Conservation (phyloP, 2,888 invertebrate species). For the Acanthococcus lagerstroemiae region DNA sequence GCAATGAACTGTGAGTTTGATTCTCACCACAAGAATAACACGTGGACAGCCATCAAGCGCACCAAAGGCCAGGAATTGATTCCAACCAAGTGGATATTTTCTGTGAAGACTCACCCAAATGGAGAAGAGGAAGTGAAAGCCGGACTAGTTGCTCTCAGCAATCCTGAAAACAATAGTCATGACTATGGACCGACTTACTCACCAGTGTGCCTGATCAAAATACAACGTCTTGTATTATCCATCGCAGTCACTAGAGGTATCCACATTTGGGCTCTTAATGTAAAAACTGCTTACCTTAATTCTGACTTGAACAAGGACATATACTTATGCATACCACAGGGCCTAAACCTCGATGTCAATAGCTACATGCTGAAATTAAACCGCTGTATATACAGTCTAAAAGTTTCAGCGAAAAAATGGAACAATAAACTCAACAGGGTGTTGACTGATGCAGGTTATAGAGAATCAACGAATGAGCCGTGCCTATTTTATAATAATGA, state of each 20-base stretch:
- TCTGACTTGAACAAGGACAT: neutral
- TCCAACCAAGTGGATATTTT: neutral
- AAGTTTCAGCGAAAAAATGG: neutral
- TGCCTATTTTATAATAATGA: neutral
- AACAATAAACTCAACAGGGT: neutral
- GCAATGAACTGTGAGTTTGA: neutral
- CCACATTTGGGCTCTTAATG: neutral
- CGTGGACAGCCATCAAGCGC: neutral
- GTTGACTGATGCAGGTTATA: neutral
- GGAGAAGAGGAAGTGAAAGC: neutral
- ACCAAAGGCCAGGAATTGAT: neutral
- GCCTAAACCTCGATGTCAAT: neutral
- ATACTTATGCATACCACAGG: neutral
- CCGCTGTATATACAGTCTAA: neutral
- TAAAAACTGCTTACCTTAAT: neutral
- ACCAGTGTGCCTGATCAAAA: neutral
- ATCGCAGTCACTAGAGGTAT: neutral
- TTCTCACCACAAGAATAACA: neutral
- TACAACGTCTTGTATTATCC: neutral
- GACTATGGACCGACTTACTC: neutral
- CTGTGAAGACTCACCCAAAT: neutral
- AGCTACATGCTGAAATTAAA: neutral
- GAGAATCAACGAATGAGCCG: neutral
- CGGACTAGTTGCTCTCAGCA: neutral
- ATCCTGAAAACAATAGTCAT: neutral